Conservation (phyloP, 1,140 invertebrate species). For the silkworm (Bombyx mori) region ASM3026992v2 NC_085130.1:15787001-15787500, state of each 20-base stretch:
- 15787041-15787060: too few species aligned
- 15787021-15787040: too few species aligned
- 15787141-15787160: slow-evolving; percentile 7
- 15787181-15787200: slow-evolving; percentile 11
- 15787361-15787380: slow-evolving; percentile 29
- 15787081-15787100: too few species aligned
- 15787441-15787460: neutral
- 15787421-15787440: slow-evolving; percentile 1
- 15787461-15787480: too few species aligned
- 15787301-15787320: slow-evolving; percentile 59
- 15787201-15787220: slow-evolving; percentile 48
- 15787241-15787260: slow-evolving; percentile 11
- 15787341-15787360: slow-evolving; percentile 58
- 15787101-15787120: too few species aligned
- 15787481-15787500: too few species aligned
- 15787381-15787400: slow-evolving; percentile 45
- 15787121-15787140: neutral
- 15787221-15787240: slow-evolving; percentile 59
- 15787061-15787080: too few species aligned
- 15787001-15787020: too few species aligned
- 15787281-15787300: slow-evolving; percentile 12
- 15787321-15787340: slow-evolving; percentile 60
- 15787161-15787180: slow-evolving; percentile 2
- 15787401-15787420: neutral
- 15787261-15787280: too few species aligned